Percentiles rank a stretch among this genome's conserved stretches.
Conservation (phyloP, 2,797 vertebrate species). For the Heterohyrax brucei region DNA sequence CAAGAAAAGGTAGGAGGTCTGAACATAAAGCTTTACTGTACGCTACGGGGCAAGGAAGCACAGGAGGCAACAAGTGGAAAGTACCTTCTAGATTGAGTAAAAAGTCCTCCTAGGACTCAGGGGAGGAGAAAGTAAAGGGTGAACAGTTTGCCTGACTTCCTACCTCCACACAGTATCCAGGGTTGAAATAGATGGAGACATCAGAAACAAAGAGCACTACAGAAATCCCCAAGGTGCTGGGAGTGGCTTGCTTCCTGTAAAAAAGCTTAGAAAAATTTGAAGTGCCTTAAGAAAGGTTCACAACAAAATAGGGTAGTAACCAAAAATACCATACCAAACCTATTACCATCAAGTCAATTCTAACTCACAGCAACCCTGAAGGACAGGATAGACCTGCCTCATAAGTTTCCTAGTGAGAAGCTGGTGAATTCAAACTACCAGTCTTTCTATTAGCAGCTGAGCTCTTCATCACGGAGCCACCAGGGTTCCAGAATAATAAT, state of each 20-base stretch:
- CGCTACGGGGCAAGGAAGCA: not conserved
- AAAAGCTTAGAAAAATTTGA: not conserved
- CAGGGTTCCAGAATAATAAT: not conserved
- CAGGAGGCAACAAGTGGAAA: not conserved
- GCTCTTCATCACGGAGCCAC: too few species aligned
- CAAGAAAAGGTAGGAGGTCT: not conserved
- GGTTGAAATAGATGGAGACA: not conserved
- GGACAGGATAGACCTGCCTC: too few species aligned
- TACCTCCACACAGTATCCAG: not conserved
- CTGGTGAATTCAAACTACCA: too few species aligned
- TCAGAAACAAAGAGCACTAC: conserved; percentile 7
- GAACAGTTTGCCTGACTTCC: not conserved
- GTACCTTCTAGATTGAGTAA: not conserved
- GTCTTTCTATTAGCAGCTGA: too few species aligned
- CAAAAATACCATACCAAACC: too few species aligned
- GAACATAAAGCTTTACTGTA: not conserved
- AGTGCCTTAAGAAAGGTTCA: not conserved
- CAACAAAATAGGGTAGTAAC: not conserved
- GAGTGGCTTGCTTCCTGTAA: not conserved
- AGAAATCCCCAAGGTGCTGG: not conserved
- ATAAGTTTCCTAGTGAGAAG: too few species aligned
- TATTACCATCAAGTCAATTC: too few species aligned
- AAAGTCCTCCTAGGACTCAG: not conserved
- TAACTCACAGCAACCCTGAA: too few species aligned
- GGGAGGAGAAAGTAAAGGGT: not conserved